phyloP scores from a whole-genome alignment of 2,797 vertebrate genomes.

The Melanotaenia parkinsoni region DNA sequence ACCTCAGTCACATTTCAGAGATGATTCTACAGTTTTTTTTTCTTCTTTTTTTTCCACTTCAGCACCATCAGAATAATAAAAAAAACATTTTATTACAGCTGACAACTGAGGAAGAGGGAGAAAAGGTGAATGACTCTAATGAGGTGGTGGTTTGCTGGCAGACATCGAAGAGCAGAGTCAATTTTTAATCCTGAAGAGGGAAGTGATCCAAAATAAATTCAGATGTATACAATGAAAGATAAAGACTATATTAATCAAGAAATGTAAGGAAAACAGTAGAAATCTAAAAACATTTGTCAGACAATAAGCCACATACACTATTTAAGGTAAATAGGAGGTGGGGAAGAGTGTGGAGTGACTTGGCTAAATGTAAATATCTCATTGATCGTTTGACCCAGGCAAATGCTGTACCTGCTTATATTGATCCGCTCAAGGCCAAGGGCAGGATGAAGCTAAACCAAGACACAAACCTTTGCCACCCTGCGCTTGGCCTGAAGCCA shows the following conservation, averaged over 20 bases:
- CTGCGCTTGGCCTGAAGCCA: conserved; percentile 89
- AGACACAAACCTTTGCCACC: conserved; percentile 85
- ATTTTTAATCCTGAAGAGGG: not conserved
- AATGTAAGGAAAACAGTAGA: not conserved
- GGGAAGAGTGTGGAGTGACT: conserved; percentile 34
- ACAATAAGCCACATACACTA: conserved; percentile 1
- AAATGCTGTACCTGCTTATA: conserved; percentile 82
- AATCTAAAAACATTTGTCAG: not conserved
- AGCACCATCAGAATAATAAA: conserved; percentile 4
- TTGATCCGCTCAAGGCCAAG: conserved; percentile 90
- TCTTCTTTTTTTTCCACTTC: not conserved
- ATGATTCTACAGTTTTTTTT: not conserved
- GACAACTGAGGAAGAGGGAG: not conserved
- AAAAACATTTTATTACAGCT: conserved; percentile 1
- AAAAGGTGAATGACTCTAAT: not conserved
- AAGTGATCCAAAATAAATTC: not conserved
- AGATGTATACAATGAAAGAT: conserved; percentile 7
- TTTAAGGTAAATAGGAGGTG: not conserved
- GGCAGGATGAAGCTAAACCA: conserved; percentile 86
- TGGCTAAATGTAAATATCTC: conserved; percentile 64
- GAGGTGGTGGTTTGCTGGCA: not conserved
- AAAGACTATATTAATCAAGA: not conserved
- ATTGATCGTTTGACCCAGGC: conserved; percentile 70
- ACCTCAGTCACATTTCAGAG: not conserved
- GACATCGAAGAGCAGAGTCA: conserved; percentile 5